Conservation (phyloP, 2,888 invertebrate genomes). For the Panopea generosa region DNA sequence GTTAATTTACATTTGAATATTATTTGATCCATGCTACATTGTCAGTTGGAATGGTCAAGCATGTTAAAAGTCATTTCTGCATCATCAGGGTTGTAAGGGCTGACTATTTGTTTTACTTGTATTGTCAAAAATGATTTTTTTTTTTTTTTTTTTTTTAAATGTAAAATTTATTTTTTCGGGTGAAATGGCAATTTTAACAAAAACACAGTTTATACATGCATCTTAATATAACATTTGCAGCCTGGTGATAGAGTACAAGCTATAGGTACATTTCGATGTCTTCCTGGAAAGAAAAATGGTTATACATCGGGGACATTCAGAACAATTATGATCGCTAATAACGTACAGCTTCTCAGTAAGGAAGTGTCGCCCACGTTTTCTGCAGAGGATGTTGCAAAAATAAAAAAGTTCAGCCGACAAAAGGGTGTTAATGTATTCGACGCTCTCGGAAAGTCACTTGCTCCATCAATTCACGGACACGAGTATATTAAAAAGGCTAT, state of each 20-base stretch:
- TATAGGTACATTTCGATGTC: slow-evolving; percentile 96
- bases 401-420: slow-evolving; percentile 90
- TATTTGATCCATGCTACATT: no score
- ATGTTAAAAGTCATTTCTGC: no score
- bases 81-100: no score
- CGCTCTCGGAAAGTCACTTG: slow-evolving; percentile 94
- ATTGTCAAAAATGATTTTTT: no score
- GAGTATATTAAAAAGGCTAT: slow-evolving; percentile 98
- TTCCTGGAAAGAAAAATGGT: slow-evolving; percentile 96
- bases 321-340: slow-evolving; percentile 97
- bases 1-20: no score
- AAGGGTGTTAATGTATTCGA: slow-evolving; percentile 92
- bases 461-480: slow-evolving; percentile 99
- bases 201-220: no score
- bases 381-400: slow-evolving; percentile 94
- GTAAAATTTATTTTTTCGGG: no score
- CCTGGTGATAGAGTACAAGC: slow-evolving; percentile 99
- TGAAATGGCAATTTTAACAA: no score
- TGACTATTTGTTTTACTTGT: no score
- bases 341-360: slow-evolving; percentile 95
- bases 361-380: slow-evolving; percentile 91
- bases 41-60: no score
- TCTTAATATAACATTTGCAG: slow-evolving; percentile 87
- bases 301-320: slow-evolving; percentile 97
- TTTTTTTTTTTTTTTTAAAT: no score